Conservation (phyloP, 1,140 invertebrate species). For the Drosophila biarmipes region DNA sequence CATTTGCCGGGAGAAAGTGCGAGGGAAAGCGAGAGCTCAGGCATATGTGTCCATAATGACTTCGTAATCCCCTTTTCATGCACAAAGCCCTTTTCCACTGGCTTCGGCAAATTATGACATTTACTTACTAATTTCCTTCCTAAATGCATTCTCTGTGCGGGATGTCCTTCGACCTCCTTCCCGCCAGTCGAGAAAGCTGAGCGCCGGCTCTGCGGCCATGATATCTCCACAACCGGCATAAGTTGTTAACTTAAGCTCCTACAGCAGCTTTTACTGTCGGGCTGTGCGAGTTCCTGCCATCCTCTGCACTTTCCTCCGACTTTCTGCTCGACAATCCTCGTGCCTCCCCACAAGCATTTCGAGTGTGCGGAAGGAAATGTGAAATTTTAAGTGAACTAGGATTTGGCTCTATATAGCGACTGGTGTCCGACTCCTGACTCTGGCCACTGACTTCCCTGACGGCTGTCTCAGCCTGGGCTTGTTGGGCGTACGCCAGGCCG, state of each 20-base stretch:
- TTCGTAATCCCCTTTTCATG: slow-evolving; percentile 67
- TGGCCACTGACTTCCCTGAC: slow-evolving; percentile 13
- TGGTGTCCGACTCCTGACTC: slow-evolving; percentile 31
- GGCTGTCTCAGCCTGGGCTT: slow-evolving; percentile 22
- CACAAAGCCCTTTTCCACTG: slow-evolving; percentile 63
- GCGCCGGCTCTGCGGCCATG: slow-evolving; percentile 26
- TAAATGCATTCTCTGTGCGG: slow-evolving; percentile 71
- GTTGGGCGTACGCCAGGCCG: neutral
- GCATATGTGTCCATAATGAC: slow-evolving; percentile 62
- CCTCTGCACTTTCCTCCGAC: slow-evolving; percentile 22
- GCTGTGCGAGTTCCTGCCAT: slow-evolving; percentile 31
- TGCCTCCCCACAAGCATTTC: slow-evolving; percentile 36
- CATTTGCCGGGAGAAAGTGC: slow-evolving; percentile 41
- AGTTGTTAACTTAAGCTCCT: slow-evolving; percentile 79
- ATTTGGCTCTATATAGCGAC: slow-evolving; percentile 28
- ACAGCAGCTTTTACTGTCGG: slow-evolving; percentile 47
- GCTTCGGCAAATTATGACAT: slow-evolving; percentile 76
- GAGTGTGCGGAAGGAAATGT: slow-evolving; percentile 52
- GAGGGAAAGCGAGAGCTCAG: slow-evolving; percentile 7
- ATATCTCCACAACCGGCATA: slow-evolving; percentile 57
- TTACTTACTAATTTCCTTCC: slow-evolving; percentile 80
- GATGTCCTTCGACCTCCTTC: neutral
- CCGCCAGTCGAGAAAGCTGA: slow-evolving; percentile 19
- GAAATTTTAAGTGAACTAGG: slow-evolving; percentile 52
- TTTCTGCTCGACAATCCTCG: slow-evolving; percentile 13